Conservation (phyloP, 1,140 invertebrate species). For the Lepidurus couesii region DNA sequence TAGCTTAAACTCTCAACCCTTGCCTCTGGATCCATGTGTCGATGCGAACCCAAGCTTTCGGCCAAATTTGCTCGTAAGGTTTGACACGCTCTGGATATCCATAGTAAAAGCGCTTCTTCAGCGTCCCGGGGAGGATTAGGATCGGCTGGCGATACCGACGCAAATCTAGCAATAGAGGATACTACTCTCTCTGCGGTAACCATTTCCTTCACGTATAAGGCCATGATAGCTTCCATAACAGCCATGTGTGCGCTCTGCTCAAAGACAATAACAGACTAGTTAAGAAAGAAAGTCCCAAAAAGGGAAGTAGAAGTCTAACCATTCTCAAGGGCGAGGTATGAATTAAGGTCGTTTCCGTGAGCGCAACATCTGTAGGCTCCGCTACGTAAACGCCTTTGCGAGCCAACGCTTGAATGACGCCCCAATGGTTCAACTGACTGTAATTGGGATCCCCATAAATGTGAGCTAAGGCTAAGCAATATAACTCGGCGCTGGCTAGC, state of each 20-base stretch:
- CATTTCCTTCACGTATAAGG: constrained; percentile 86
- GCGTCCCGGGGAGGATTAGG: constrained; percentile 59
- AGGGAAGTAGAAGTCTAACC: constrained; percentile 52
- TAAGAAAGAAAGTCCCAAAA: background rate
- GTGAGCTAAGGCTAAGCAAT: constrained; percentile 89
- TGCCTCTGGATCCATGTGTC: background rate
- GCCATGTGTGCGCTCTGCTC: constrained; percentile 88
- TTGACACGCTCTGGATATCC: constrained; percentile 78
- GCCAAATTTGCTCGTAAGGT: constrained; percentile 40
- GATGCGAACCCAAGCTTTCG: constrained; percentile 36
- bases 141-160: constrained; percentile 49
- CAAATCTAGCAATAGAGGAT: constrained; percentile 72
- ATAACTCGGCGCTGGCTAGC: constrained; percentile 90
- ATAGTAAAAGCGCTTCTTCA: constrained; percentile 81
- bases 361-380: constrained; percentile 72
- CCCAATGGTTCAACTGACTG: constrained; percentile 89
- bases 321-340: constrained; percentile 92
- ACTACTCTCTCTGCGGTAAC: constrained; percentile 81
- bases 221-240: constrained; percentile 95
- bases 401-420: constrained; percentile 83
- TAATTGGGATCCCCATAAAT: constrained; percentile 96
- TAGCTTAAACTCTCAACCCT: constrained; percentile 38
- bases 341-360: constrained; percentile 93
- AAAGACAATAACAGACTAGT: constrained; percentile 32
- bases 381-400: constrained; percentile 83